These are phyloP conservation scores for Drosophila rufa DNA, from an alignment of 1,140 invertebrate species.

Conservation along the genomic window DNA sequence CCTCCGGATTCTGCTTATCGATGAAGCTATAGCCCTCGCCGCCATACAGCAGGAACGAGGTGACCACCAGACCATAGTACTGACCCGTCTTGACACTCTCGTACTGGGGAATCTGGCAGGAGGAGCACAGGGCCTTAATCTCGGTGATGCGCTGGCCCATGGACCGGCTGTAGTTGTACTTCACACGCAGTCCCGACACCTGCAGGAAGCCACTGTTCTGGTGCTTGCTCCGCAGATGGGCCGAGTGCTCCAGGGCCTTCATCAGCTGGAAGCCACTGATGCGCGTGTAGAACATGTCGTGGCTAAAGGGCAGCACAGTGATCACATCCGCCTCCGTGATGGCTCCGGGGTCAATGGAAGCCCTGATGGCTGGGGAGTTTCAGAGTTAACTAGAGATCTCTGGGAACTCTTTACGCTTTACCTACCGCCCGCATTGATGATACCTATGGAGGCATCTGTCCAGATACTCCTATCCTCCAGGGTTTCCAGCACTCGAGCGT, in stretches of 20 bases:
- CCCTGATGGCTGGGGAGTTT: slow-evolving; percentile 56
- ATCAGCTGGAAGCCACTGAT: slow-evolving; percentile 85
- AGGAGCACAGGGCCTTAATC: slow-evolving; percentile 86
- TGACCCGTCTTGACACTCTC: slow-evolving; percentile 4
- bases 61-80: slow-evolving; percentile 86
- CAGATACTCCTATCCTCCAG: slow-evolving; percentile 85
- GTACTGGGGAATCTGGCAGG: slow-evolving; percentile 85
- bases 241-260: slow-evolving; percentile 86
- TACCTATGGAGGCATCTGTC: slow-evolving; percentile 91
- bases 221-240: slow-evolving; percentile 84
- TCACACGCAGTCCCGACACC: slow-evolving; percentile 87
- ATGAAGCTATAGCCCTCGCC: slow-evolving; percentile 72
- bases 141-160: slow-evolving; percentile 85
- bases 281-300: slow-evolving; percentile 85
- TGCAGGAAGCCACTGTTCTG: slow-evolving; percentile 87
- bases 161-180: slow-evolving; percentile 86
- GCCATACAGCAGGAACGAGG: slow-evolving; percentile 59
- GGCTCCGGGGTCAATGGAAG: slow-evolving; percentile 47
- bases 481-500: slow-evolving; percentile 85
- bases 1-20: slow-evolving; percentile 6
- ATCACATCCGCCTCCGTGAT: slow-evolving; percentile 73
- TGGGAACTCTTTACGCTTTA: fast-evolving
- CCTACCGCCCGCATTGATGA: slow-evolving; percentile 89
- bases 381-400: background rate
- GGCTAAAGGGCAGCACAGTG: slow-evolving; percentile 87